phyloP scores from a whole-genome alignment of 92 coral and sea anemone genomes.

The Porites rus region DNA sequence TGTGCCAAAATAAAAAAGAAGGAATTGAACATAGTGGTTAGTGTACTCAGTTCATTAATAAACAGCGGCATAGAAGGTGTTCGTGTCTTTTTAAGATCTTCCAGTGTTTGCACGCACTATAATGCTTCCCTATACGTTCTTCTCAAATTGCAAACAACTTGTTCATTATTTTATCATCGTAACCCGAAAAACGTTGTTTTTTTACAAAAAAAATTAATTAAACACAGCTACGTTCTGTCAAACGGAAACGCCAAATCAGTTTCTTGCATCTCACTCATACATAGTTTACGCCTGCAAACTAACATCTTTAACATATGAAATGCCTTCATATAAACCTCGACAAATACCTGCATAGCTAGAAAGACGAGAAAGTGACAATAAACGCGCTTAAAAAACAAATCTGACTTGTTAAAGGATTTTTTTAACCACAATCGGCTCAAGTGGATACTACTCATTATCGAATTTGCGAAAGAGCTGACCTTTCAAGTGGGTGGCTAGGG shows the following conservation, averaged over 20 bases:
- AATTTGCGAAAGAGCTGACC: constrained; percentile 26
- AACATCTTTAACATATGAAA: not conserved
- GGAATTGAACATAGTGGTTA: too few relatives aligned
- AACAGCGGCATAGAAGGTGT: too few relatives aligned
- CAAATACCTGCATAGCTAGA: not conserved
- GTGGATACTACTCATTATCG: not conserved
- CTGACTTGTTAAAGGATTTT: not conserved
- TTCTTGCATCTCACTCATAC: not conserved
- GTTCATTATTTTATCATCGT: too few relatives aligned
- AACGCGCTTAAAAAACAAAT: not conserved
- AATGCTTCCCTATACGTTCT: too few relatives aligned
- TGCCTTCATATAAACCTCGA: not conserved
- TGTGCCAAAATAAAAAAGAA: too few relatives aligned
- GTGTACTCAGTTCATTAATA: too few relatives aligned
- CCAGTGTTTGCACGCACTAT: too few relatives aligned
- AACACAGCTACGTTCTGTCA: not conserved
- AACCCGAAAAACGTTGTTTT: not conserved
- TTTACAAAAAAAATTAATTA: too few relatives aligned
- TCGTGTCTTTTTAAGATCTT: too few relatives aligned
- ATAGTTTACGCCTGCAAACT: not conserved
- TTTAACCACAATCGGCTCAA: not conserved
- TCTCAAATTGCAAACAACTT: too few relatives aligned
- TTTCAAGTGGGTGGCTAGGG: not conserved
- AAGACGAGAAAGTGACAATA: not conserved
- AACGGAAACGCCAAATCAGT: not conserved